phyloP scores from a whole-genome alignment of 2,797 vertebrate genomes.

The Hypotaenidia philippensis region DNA sequence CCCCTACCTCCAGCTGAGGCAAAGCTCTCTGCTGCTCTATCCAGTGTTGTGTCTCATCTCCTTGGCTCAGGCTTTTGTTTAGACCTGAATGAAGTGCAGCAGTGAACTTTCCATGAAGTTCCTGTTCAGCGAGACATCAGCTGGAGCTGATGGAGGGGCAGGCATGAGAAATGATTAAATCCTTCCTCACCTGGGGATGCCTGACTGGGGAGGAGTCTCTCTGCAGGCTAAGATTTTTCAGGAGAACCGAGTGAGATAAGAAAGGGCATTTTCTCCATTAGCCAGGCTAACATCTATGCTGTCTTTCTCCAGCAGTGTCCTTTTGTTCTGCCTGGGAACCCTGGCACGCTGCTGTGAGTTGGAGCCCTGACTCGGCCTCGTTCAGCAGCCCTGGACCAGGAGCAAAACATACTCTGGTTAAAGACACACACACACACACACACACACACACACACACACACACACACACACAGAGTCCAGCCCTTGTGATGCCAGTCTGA shows the following conservation, averaged over 20 bases:
- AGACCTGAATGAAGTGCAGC: background rate
- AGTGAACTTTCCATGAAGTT: constrained; percentile 12
- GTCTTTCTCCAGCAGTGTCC: background rate
- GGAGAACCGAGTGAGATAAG: background rate
- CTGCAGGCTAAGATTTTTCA: background rate
- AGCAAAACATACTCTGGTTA: background rate
- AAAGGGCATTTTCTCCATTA: constrained; percentile 8
- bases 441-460: accelerated
- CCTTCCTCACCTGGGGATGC: background rate
- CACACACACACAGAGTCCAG: background rate
- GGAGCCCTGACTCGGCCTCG: background rate
- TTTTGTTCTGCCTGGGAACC: constrained; percentile 14
- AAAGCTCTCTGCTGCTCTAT: background rate
- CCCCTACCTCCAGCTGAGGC: constrained; percentile 4
- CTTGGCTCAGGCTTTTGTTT: constrained; percentile 13
- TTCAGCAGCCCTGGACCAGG: background rate
- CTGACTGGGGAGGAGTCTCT: background rate
- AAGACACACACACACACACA: background rate
- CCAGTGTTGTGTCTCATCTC: background rate
- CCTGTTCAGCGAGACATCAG: background rate
- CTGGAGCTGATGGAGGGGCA: background rate
- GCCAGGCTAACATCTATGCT: background rate
- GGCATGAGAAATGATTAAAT: background rate
- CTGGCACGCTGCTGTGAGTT: background rate
- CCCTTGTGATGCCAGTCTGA: background rate